Evolutionary conservation across 2,888 invertebrate genomes (phyloP).

Genomic region (Eledona agricola): DNA sequence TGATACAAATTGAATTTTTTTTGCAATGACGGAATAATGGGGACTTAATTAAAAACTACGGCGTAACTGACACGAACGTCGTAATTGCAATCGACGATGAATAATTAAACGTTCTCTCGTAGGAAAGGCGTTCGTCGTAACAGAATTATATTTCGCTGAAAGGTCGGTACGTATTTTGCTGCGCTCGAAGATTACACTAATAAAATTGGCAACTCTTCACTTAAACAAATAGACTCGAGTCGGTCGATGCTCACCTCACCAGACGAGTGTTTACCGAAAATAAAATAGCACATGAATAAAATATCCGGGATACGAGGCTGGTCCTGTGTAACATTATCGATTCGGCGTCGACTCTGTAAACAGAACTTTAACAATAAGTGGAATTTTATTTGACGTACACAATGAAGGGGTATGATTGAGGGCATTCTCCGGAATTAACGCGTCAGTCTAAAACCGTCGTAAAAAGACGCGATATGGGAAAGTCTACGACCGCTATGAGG

Average conservation of each 20-base stretch:
- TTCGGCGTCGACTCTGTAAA: slow-evolving; percentile 16
- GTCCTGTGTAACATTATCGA: slow-evolving; percentile 25
- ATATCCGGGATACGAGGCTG: slow-evolving; percentile 17
- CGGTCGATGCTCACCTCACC: slow-evolving; percentile 3
- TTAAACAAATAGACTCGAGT: slow-evolving; percentile 21
- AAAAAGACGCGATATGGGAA: too few relatives aligned
- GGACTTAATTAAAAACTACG: too few relatives aligned
- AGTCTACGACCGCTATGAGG: too few relatives aligned
- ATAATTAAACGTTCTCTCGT: too few relatives aligned
- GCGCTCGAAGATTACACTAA: slow-evolving; percentile 22
- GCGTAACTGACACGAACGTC: too few relatives aligned
- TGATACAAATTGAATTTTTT: slow-evolving; percentile 1
- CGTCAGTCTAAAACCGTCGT: not conserved
- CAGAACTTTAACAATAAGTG: slow-evolving; percentile 16
- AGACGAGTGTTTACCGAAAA: slow-evolving; percentile 26
- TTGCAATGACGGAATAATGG: too few relatives aligned
- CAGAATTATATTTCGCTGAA: slow-evolving; percentile 31
- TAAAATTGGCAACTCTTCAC: slow-evolving; percentile 28
- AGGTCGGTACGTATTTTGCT: slow-evolving; percentile 25
- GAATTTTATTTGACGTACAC: slow-evolving; percentile 21
- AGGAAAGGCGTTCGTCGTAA: slow-evolving; percentile 32
- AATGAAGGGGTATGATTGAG: slow-evolving; percentile 5
- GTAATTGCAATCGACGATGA: too few relatives aligned
- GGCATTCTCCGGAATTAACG: slow-evolving; percentile 7
- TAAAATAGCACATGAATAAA: slow-evolving; percentile 40